A percentile compares a stretch with the other conserved stretches of the same genome.
Conservation (phyloP, 2,888 invertebrate genomes). For the Oxytorus armatus region DNA sequence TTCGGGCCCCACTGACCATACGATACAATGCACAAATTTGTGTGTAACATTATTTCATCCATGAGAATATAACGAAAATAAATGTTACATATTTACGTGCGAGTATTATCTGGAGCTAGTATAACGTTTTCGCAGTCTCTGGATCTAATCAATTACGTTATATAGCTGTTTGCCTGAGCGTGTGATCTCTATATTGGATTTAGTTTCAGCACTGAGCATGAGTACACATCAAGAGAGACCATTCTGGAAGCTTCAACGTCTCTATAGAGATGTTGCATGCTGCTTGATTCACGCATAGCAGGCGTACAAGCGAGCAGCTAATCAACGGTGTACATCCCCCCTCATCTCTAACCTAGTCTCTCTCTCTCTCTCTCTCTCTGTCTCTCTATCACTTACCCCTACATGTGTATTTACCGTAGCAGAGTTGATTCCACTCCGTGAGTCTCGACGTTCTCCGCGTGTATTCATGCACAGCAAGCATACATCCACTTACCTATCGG, state of each 20-base stretch:
- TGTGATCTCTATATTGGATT: slow-evolving; percentile 74
- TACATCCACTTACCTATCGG: slow-evolving; percentile 49
- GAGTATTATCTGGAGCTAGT: too few relatives aligned
- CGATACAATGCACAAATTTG: slow-evolving; percentile 3
- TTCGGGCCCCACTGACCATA: slow-evolving; percentile 1
- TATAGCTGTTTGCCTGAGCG: slow-evolving; percentile 64
- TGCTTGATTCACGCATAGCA: slow-evolving; percentile 68
- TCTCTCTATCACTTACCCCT: not conserved
- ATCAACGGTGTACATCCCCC: slow-evolving; percentile 76
- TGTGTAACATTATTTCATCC: too few relatives aligned
- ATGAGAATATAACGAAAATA: too few relatives aligned
- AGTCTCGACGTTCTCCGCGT: slow-evolving; percentile 68
- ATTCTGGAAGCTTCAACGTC: slow-evolving; percentile 12
- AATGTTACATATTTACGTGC: too few relatives aligned
- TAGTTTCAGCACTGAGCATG: slow-evolving; percentile 71
- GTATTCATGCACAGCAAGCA: slow-evolving; percentile 54
- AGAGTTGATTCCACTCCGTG: slow-evolving; percentile 73
- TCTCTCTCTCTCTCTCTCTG: slow-evolving; percentile 8
- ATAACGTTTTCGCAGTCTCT: slow-evolving; percentile 46
- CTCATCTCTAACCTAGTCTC: not conserved
- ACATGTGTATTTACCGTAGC: slow-evolving; percentile 74
- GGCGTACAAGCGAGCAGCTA: slow-evolving; percentile 78
- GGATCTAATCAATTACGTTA: slow-evolving; percentile 73
- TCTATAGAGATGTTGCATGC: slow-evolving; percentile 45
- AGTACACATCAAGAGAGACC: slow-evolving; percentile 51